phyloP scores from a whole-genome alignment of 2,888 invertebrate genomes.

The Andrena chrysosceles region DNA sequence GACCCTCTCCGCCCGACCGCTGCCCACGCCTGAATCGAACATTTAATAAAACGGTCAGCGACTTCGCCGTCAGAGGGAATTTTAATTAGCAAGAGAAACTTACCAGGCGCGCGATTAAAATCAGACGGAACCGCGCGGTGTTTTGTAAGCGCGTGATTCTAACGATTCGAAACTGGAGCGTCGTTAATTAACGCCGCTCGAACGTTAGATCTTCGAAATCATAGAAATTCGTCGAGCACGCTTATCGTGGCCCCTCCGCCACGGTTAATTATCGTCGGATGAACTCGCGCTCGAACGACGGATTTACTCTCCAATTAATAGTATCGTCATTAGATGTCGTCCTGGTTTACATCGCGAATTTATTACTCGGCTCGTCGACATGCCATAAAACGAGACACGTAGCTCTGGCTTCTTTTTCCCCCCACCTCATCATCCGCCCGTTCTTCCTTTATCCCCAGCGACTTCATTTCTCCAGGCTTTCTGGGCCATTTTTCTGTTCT shows the following conservation, averaged over 20 bases:
- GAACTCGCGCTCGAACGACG: slow-evolving; percentile 4
- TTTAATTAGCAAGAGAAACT: slow-evolving; percentile 56
- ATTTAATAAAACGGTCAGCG: slow-evolving; percentile 44
- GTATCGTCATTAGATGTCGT: slow-evolving; percentile 18
- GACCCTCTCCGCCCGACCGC: neutral
- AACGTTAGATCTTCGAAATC: slow-evolving; percentile 37
- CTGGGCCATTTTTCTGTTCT: slow-evolving; percentile 7
- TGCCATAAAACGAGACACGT: neutral
- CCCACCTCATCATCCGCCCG: neutral
- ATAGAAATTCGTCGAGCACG: slow-evolving; percentile 24
- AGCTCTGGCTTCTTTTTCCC: neutral
- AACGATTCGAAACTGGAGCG: slow-evolving; percentile 38
- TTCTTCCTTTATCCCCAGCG: slow-evolving; percentile 19
- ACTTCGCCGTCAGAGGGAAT: slow-evolving; percentile 53
- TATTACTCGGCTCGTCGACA: slow-evolving; percentile 16
- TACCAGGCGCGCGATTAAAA: slow-evolving; percentile 40
- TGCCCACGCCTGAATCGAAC: slow-evolving; percentile 4
- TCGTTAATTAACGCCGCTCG: slow-evolving; percentile 50
- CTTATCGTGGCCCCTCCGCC: slow-evolving; percentile 26
- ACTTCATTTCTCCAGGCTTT: slow-evolving; percentile 27
- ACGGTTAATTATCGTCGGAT: slow-evolving; percentile 54
- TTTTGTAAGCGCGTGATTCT: slow-evolving; percentile 51
- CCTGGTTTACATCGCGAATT: slow-evolving; percentile 12
- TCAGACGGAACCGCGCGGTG: slow-evolving; percentile 29
- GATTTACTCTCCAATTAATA: slow-evolving; percentile 47